Evolutionary conservation across 2,888 invertebrate genomes (phyloP), one percentile per base, ranked within the genome.

Genomic region (Drosophila pseudotalamancana): DNA sequence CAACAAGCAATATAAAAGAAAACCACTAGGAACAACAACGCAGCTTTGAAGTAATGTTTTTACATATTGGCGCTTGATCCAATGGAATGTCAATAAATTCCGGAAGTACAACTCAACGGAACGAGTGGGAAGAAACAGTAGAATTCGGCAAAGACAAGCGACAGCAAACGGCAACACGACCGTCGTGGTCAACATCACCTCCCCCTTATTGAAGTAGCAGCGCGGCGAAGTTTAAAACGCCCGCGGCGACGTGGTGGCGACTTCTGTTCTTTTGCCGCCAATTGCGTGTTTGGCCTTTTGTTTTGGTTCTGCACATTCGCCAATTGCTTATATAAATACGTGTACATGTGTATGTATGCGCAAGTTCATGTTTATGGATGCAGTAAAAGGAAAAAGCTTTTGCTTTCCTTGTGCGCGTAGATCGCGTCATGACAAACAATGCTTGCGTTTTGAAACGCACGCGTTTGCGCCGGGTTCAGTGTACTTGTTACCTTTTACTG

Each of bases 121-220:
- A 35, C 31, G 25, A 31, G 49, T 4, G 53, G 8, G 37, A 37
- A 51, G 64, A 65, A 45, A 54, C 46, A 48, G 34, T 67, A 51
- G 81, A 87, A 82, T 78, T 76, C 51, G 82, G 87, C 82, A 85
- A 82, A 87, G 82, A 87, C 73, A 87, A 87, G 56, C 85, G 46
- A 64, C 68, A 61, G 34, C 50, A 42, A 46, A 60, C 49, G 39
- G 16, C 46, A 53, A 34, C 48, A 54, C 64, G 60, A 72, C 53
- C n/a, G n/a, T n/a, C n/a, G n/a, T n/a, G n/a, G n/a, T n/a, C 56
- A 46, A 25, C 25, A 42, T 11, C 42, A 25, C 42, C 48, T 48
- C 53, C 23, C 53, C 35, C 48, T 49, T 59, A 48, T 39, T 18
- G 45, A 51, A 54, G 69, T 62, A 53, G 65, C 64, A 59, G 25